These are phyloP conservation scores for Empis stercorea DNA, from an alignment of 2,888 invertebrate species.

Conservation along the genomic window DNA sequence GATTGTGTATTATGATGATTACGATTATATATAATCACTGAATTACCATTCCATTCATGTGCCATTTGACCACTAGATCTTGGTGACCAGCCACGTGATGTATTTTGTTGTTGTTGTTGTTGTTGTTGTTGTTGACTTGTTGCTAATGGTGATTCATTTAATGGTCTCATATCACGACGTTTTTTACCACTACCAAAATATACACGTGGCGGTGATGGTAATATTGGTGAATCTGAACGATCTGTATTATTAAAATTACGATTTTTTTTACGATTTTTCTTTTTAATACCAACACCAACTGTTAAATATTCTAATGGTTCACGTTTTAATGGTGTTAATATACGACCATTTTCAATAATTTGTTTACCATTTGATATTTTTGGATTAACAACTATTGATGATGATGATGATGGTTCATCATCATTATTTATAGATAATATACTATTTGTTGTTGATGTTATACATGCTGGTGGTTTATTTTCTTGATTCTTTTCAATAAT, in stretches of 20 bases:
- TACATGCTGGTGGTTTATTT: constrained; percentile 24
- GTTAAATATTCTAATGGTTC: constrained; percentile 64
- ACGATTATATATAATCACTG: constrained; percentile 55
- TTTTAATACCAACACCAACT: constrained; percentile 50
- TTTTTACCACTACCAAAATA: constrained; percentile 44
- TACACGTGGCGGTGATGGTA: constrained; percentile 54
- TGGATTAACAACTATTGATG: constrained; percentile 6
- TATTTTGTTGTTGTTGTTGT: constrained; percentile 10
- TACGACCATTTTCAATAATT: constrained; percentile 33
- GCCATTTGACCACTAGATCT: constrained; percentile 10
- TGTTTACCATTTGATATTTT: constrained; percentile 16
- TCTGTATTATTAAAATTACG: constrained; percentile 40
- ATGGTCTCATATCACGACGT: constrained; percentile 41
- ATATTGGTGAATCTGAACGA: constrained; percentile 55
- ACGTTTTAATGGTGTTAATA: constrained; percentile 52
- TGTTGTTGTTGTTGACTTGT: constrained; percentile 13
- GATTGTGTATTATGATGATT: constrained; percentile 43
- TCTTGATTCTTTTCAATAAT: constrained; percentile 31
- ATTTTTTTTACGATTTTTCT: constrained; percentile 55
- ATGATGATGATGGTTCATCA: constrained; percentile 5
- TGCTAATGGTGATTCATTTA: constrained; percentile 30
- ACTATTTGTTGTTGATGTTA: constrained; percentile 15
- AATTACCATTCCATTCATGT: constrained; percentile 54
- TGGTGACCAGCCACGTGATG: constrained; percentile 8
- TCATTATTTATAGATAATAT: constrained; percentile 15